Evolutionary conservation across 2,797 vertebrate genomes (phyloP).

Genomic region (Pseudochirops cupreus): DNA sequence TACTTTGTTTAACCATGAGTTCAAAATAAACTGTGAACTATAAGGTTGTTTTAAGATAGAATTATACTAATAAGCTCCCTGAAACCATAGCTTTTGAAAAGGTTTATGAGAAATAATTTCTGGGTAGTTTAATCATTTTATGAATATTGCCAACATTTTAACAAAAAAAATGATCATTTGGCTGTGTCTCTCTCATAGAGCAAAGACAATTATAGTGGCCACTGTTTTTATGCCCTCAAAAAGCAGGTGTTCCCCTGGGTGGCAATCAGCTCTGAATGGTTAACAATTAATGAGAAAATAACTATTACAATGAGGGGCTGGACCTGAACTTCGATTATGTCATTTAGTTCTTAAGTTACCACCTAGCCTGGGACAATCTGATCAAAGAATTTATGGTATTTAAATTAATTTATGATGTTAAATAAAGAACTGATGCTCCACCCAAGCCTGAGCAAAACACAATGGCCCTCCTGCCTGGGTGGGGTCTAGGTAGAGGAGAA

Average conservation of each 20-base stretch:
- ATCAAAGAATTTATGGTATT: background rate
- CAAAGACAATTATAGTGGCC: background rate
- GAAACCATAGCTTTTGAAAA: background rate
- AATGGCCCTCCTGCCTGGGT: background rate
- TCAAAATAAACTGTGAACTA: background rate
- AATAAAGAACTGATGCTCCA: background rate
- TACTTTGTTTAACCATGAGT: background rate
- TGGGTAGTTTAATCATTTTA: background rate
- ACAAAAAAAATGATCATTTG: background rate
- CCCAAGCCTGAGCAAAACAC: background rate
- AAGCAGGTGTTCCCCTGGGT: background rate
- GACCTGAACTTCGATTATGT: background rate
- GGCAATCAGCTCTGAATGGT: background rate
- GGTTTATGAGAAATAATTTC: background rate
- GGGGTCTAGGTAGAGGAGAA: background rate
- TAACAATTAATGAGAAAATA: background rate
- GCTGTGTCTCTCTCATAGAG: background rate
- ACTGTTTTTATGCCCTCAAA: background rate
- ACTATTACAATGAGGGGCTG: background rate
- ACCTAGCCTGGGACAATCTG: background rate
- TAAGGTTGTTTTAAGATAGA: background rate
- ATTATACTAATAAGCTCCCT: background rate
- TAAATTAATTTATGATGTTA: too few relatives aligned
- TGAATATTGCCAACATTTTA: background rate
- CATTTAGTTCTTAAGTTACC: background rate